Evolutionary conservation across 2,888 invertebrate genomes (phyloP).

Genomic region (Hemistola chrysoprasaria): DNA sequence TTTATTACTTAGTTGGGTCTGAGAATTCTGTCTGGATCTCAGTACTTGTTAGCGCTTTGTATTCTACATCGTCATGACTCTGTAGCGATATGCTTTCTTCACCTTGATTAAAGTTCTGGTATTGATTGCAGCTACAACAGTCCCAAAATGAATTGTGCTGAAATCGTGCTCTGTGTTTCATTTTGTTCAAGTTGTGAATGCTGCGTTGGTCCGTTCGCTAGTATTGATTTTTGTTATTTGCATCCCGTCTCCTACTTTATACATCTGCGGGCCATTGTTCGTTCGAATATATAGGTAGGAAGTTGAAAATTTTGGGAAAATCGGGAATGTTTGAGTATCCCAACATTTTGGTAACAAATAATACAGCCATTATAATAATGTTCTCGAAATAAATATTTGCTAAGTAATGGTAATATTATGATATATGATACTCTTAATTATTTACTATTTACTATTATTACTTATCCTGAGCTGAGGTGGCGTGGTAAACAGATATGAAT

Average conservation of each 20-base stretch:
- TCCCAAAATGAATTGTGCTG: slow-evolving; percentile 44
- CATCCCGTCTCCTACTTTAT: slow-evolving; percentile 72
- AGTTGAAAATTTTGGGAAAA: too few species aligned
- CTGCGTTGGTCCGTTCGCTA: slow-evolving; percentile 58
- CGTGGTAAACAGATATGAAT: too few species aligned
- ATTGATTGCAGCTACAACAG: slow-evolving; percentile 29
- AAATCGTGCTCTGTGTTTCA: slow-evolving; percentile 55
- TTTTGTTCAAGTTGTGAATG: slow-evolving; percentile 67
- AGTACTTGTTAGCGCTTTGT: slow-evolving; percentile 31
- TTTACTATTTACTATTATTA: too few species aligned
- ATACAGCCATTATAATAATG: too few species aligned
- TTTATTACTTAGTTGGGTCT: slow-evolving; percentile 52
- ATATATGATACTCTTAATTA: too few species aligned
- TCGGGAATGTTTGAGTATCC: too few species aligned
- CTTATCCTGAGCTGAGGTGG: too few species aligned
- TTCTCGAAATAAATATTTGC: too few species aligned
- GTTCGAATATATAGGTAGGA: too few species aligned
- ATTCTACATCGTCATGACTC: slow-evolving; percentile 21
- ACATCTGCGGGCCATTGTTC: slow-evolving; percentile 72
- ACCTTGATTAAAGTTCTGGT: slow-evolving; percentile 23
- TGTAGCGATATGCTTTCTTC: slow-evolving; percentile 23
- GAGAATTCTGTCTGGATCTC: slow-evolving; percentile 56
- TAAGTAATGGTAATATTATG: too few species aligned
- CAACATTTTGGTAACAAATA: too few species aligned
- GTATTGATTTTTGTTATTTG: slow-evolving; percentile 81